Evolutionary conservation across 2,888 invertebrate genomes (phyloP).

Genomic region (Frankliniella intonsa): DNA sequence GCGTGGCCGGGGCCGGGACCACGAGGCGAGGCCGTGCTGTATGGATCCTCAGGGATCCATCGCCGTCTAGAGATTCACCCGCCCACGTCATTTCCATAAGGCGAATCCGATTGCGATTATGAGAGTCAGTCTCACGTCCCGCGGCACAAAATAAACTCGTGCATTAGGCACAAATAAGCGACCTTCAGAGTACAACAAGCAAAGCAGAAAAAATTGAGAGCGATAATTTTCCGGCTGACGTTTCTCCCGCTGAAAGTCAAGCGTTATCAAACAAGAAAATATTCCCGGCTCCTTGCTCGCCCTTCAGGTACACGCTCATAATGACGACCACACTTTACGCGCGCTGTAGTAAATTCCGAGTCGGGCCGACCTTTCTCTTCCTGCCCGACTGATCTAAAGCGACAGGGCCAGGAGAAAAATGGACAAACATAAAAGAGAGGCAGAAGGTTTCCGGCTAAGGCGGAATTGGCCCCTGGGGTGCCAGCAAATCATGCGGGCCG

Average conservation of each 20-base stretch:
- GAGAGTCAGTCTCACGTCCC: background rate
- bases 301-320: no score
- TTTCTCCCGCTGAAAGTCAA: background rate
- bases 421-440: background rate
- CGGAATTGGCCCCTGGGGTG: background rate
- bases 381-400: background rate
- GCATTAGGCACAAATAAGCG: background rate
- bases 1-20: background rate
- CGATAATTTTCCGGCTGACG: background rate
- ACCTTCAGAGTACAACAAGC: background rate
- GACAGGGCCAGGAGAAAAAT: background rate
- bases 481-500: background rate
- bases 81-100: background rate
- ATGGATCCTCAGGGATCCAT: background rate
- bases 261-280: background rate
- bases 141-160: background rate
- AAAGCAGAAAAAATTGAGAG: background rate
- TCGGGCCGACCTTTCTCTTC: no score
- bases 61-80: background rate
- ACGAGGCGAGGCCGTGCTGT: background rate
- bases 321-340: no score
- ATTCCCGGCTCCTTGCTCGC: background rate
- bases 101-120: background rate
- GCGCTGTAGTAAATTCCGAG: no score
- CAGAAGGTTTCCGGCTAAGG: background rate